A percentile compares a stretch with the other conserved stretches of the same genome.
These are phyloP conservation scores for Syngnathus acus DNA, from an alignment of 2,797 vertebrate genomes.

Conservation along the genomic window DNA sequence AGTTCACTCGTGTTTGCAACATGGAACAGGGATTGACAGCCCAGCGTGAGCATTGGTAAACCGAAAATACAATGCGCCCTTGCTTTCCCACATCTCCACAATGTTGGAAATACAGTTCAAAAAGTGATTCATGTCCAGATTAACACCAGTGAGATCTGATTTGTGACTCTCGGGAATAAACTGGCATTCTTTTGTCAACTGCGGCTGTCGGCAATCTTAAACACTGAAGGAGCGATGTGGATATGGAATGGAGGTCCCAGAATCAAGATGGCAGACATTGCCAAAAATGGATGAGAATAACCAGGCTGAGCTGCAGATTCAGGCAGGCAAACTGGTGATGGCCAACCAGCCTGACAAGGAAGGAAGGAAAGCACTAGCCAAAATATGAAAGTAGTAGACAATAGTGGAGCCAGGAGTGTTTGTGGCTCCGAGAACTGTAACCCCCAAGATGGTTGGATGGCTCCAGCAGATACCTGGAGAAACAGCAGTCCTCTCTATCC, in stretches of 20 bases:
- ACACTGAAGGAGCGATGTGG: background rate
- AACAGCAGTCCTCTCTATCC: background rate
- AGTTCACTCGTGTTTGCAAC: conserved; percentile 41
- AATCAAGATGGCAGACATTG: no score
- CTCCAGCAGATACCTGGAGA: background rate
- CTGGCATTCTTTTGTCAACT: no score
- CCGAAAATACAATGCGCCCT: conserved; percentile 3
- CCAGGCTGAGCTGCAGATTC: background rate
- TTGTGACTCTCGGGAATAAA: background rate
- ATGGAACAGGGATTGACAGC: conserved; percentile 24
- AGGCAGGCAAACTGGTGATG: background rate
- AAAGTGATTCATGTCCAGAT: conserved; percentile 10
- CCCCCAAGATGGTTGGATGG: background rate
- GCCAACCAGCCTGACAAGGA: background rate
- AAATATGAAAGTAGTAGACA: background rate
- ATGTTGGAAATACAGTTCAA: background rate
- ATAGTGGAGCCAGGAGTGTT: background rate
- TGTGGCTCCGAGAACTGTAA: background rate
- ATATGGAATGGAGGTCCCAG: no score
- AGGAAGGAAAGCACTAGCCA: background rate
- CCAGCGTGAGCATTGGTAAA: background rate
- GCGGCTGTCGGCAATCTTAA: no score
- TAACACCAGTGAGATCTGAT: background rate
- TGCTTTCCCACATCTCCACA: conserved; percentile 10
- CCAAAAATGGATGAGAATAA: background rate